These are phyloP conservation scores for Campylomormyrus tamandua DNA, from an alignment of 2,113 vertebrate species.

Conservation along the genomic window DNA sequence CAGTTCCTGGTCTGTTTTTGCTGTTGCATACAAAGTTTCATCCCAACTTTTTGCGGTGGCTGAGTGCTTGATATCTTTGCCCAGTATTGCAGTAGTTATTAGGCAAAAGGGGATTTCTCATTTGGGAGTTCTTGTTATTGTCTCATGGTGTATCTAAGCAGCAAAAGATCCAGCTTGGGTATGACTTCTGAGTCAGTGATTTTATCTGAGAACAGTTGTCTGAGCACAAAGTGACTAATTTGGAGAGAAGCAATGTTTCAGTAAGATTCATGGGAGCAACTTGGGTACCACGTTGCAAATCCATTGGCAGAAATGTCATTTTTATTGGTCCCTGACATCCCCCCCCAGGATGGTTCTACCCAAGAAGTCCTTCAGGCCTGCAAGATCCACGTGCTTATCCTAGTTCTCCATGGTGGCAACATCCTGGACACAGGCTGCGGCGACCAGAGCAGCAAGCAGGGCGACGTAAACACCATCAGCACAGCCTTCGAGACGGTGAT, in stretches of 20 bases:
- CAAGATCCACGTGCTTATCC: conserved; percentile 82
- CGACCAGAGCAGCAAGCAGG: conserved; percentile 91
- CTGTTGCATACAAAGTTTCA: neutral
- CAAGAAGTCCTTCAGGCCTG: conserved; percentile 71
- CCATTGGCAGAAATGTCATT: neutral
- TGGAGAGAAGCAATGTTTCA: neutral
- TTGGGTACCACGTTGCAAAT: neutral
- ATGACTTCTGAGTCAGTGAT: neutral
- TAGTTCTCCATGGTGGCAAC: conserved; percentile 92
- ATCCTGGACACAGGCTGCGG: conserved; percentile 91
- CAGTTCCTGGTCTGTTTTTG: neutral
- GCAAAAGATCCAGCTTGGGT: neutral
- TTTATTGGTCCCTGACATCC: neutral
- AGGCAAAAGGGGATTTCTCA: neutral
- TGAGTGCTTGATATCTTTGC: neutral
- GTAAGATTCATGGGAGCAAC: neutral
- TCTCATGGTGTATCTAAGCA: neutral
- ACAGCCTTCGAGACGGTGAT: conserved; percentile 86
- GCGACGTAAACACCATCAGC: conserved; percentile 86
- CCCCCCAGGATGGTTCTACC: conserved; percentile 70
- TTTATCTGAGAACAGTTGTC: neutral
- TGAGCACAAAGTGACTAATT: neutral
- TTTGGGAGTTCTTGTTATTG: neutral
- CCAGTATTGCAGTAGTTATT: neutral
- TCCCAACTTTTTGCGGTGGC: neutral